Conservation (phyloP, 2,113 vertebrate genomes). For the Syngnathus scovelli region DNA sequence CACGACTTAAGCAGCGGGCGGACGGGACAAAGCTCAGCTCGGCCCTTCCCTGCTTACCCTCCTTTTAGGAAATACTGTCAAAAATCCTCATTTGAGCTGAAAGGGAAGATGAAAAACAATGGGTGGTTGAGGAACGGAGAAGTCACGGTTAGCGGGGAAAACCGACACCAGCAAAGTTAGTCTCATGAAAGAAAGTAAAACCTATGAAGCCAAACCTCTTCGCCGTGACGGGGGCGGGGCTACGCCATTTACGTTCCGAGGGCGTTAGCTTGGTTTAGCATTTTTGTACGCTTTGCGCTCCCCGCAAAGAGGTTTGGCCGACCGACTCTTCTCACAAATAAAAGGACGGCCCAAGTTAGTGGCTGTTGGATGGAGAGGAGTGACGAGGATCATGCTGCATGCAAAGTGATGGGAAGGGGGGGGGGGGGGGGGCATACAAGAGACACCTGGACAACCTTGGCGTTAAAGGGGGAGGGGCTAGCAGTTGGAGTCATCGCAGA, state of each 20-base stretch:
- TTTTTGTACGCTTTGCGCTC: slow-evolving; percentile 37
- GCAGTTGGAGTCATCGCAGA: slow-evolving; percentile 95
- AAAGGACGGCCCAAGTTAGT: slow-evolving; percentile 56
- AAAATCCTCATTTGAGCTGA: slow-evolving; percentile 71
- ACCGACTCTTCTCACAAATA: slow-evolving; percentile 49
- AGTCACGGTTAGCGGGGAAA: slow-evolving; percentile 65
- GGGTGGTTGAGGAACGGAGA: slow-evolving; percentile 60
- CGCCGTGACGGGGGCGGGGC: not conserved
- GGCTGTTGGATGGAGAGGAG: slow-evolving; percentile 9
- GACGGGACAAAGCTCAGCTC: slow-evolving; percentile 41
- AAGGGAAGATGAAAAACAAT: slow-evolving; percentile 56
- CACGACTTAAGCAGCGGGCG: slow-evolving; percentile 58
- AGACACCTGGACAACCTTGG: slow-evolving; percentile 74
- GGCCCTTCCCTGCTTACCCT: slow-evolving; percentile 71
- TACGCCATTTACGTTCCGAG: slow-evolving; percentile 11
- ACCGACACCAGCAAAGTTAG: slow-evolving; percentile 65
- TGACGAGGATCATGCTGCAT: slow-evolving; percentile 63
- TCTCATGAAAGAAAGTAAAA: slow-evolving; percentile 53
- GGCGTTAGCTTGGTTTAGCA: slow-evolving; percentile 14
- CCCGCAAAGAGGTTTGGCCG: slow-evolving; percentile 65
- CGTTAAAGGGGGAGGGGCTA: slow-evolving; percentile 74
- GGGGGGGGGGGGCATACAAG: slow-evolving; percentile 48
- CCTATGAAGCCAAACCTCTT: slow-evolving; percentile 64
- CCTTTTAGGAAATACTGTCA: slow-evolving; percentile 70
- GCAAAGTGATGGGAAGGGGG: slow-evolving; percentile 40